phyloP scores from a whole-genome alignment of 37 sponge, comb jelly and placozoan genomes.

The Theonella swinhoei region DNA sequence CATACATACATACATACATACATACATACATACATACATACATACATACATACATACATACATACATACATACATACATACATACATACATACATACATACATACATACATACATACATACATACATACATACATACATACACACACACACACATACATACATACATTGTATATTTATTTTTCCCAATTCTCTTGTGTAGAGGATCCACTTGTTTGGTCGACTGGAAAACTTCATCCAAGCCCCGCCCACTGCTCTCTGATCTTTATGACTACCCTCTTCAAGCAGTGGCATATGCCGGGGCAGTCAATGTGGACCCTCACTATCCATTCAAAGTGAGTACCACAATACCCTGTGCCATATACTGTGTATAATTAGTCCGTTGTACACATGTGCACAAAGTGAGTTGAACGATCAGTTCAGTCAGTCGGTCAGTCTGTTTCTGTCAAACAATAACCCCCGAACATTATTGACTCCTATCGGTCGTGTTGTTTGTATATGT shows the following conservation, averaged over 20 bases:
- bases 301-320: slow-evolving; percentile 68
- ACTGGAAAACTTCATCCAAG: slow-evolving; percentile 86
- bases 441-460: no score
- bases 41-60: no score
- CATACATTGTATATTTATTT: slow-evolving; percentile 1
- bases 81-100: no score
- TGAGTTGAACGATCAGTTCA: no score
- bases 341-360: no score
- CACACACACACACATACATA: slow-evolving; percentile 48
- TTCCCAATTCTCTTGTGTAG: not conserved
- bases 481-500: no score
- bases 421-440: not conserved
- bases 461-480: no score
- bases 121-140: slow-evolving; percentile 10
- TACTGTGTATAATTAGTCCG: no score
- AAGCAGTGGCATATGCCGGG: slow-evolving; percentile 80
- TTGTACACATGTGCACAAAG: not conserved
- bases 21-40: no score
- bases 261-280: slow-evolving; percentile 73
- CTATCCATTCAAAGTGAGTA: slow-evolving; percentile 67
- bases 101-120: slow-evolving; percentile 25
- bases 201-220: slow-evolving; percentile 57
- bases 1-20: no score
- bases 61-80: no score
- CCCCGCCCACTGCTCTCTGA: slow-evolving; percentile 53